A percentile compares a stretch with the other conserved stretches of the same genome.
These are phyloP conservation scores for Dicrurus megarhynchus DNA, from an alignment of 2,113 vertebrate species.

Conservation along the genomic window DNA sequence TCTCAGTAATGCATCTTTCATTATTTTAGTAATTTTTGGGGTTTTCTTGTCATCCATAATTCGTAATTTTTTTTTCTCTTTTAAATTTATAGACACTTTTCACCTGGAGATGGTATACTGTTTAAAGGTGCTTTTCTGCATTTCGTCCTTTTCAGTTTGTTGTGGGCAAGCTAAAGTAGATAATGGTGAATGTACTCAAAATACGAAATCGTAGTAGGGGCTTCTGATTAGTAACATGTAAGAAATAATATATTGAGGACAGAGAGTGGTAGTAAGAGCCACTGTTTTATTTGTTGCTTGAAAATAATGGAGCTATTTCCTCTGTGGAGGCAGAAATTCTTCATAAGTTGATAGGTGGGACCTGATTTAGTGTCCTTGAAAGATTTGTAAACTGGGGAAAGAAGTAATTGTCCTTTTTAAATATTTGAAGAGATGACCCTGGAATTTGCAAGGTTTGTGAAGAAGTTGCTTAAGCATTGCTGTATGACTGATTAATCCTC, in stretches of 20 bases:
- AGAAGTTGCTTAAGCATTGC: constrained; percentile 8
- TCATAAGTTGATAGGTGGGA: background rate
- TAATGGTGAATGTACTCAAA: background rate
- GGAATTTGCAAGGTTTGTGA: background rate
- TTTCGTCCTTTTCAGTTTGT: background rate
- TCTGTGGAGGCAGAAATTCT: background rate
- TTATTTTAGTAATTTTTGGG: background rate
- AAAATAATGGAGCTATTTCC: background rate
- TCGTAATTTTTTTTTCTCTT: background rate
- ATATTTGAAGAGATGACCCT: background rate
- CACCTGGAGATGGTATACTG: background rate
- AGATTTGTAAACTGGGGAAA: background rate
- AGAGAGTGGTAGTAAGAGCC: background rate
- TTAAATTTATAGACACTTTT: background rate
- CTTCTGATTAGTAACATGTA: background rate
- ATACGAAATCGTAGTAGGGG: background rate
- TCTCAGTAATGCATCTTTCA: background rate
- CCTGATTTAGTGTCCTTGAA: background rate
- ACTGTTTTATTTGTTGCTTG: background rate
- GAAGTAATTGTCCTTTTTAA: background rate
- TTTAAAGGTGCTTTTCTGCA: background rate
- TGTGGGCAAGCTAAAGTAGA: background rate
- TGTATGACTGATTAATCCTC: constrained; percentile 28
- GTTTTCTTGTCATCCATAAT: background rate
- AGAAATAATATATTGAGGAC: background rate